Evolutionary conservation across 2,888 invertebrate species (phyloP).

Genomic region (Notodonta ziczac): DNA sequence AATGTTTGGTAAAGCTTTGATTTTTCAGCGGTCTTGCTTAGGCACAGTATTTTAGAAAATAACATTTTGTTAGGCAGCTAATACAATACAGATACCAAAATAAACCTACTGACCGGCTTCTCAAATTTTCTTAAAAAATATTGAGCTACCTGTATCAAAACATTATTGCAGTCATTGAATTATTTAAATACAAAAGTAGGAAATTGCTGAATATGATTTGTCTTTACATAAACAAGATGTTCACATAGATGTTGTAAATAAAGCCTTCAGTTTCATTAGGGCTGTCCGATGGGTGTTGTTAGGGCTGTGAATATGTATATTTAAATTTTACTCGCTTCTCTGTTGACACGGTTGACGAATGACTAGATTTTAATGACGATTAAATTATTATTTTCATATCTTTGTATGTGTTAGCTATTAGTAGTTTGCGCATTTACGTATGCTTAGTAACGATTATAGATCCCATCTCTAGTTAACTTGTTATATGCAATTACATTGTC

Average conservation of each 20-base stretch:
- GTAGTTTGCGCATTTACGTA: constrained; percentile 38
- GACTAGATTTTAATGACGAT: constrained; percentile 51
- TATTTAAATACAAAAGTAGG: too few species aligned
- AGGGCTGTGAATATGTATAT: constrained; percentile 80
- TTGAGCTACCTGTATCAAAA: too few species aligned
- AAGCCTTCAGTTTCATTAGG: constrained; percentile 46
- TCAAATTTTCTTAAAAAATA: too few species aligned
- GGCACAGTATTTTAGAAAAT: background rate
- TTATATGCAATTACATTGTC: background rate
- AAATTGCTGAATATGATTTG: too few species aligned
- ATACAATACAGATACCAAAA: too few species aligned
- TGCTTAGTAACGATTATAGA: constrained; percentile 31
- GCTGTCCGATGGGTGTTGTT: constrained; percentile 58
- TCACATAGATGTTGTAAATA: constrained; percentile 41
- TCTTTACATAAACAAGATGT: constrained; percentile 1
- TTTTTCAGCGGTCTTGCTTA: constrained; percentile 28
- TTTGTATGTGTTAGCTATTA: constrained; percentile 36
- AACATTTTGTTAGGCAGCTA: too few species aligned
- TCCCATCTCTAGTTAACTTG: constrained; percentile 12
- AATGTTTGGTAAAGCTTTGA: constrained; percentile 36
- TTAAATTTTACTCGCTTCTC: constrained; percentile 47
- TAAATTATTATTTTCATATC: constrained; percentile 62
- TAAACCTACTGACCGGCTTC: too few species aligned
- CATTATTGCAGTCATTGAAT: too few species aligned
- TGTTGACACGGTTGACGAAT: constrained; percentile 55